Evolutionary conservation across 2,113 vertebrate species (phyloP).

Genomic region (Elanoides forficatus): DNA sequence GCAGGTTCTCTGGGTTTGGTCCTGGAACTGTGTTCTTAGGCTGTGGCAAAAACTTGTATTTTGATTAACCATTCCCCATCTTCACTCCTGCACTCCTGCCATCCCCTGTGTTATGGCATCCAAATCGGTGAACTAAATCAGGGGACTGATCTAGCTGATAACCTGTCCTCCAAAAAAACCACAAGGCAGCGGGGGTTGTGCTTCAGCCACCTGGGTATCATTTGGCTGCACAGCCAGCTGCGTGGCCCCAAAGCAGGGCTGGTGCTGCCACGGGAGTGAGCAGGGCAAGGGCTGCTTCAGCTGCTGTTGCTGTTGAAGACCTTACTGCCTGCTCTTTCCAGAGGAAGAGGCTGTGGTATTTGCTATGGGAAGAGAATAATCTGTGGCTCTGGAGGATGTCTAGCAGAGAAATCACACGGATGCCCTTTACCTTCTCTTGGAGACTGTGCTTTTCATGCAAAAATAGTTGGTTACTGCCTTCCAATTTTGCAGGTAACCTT

Average conservation of each 20-base stretch:
- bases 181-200: not conserved
- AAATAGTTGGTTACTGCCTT: not conserved
- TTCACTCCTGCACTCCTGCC: not conserved
- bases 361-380: not conserved
- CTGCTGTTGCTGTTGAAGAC: not conserved
- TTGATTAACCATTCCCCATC: not conserved
- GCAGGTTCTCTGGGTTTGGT: not conserved
- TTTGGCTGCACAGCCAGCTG: not conserved
- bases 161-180: not conserved
- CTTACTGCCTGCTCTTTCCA: not conserved
- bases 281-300: not conserved
- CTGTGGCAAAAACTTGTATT: not conserved
- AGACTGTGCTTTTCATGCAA: not conserved
- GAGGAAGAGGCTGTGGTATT: not conserved
- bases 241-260: not conserved
- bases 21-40: not conserved
- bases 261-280: not conserved
- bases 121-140: not conserved
- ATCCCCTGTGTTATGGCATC: not conserved
- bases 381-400: not conserved
- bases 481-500: not conserved
- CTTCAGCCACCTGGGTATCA: not conserved
- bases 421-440: not conserved
- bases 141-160: not conserved
- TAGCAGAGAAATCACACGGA: not conserved